Evolutionary conservation across 2,888 invertebrate genomes (phyloP), one percentile per base, ranked within the genome.

Genomic region (Drosophila bunnanda): DNA sequence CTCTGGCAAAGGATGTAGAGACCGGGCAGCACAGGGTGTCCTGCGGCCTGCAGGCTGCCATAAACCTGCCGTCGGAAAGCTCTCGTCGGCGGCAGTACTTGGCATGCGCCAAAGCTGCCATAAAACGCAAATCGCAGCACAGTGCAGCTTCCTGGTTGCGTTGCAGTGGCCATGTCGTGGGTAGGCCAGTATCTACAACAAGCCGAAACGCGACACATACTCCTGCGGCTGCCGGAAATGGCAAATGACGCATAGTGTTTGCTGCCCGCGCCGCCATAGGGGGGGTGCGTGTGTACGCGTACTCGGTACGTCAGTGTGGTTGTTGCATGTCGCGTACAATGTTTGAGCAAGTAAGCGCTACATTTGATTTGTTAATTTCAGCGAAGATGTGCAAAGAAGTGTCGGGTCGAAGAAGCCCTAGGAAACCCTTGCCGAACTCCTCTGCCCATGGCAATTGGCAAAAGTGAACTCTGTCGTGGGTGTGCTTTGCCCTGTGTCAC

Each of bases 261-360:
- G 38, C 56, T 30, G 28, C 22, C 22, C 43, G 46, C 64, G 25
- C 46, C 54, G 68, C 53, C 15, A 34, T n/a, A 22, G 50, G 20
- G 34, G 34, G 50, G 34, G 66, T 39, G 60, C 53, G 68, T 55
- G 48, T 17, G 53, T 54, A 17, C 20, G 50, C 20, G 55, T 30
- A 57, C 53, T 58, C 64, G 71, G 48, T 54, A 52, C 64, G 71
- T 52, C 52, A 52, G 55, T 55, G 55, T 71, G 57, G 53, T 75
- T 76, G 79, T 78, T 78, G 85, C 80, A 76, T 69, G 78, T 82
- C 71, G 73, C 74, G 76, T 75, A 72, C 73, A 71, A 82, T 82
- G 85, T 76, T 78, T 75, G 82, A 76, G 61, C 77, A 82, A 82
- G 82, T 82, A 82, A 85, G 80, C 75, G 59, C 72, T 65, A 70